These are phyloP conservation scores for Octodon degus DNA, from an alignment of 2,113 vertebrate genomes.

Conservation along the genomic window DNA sequence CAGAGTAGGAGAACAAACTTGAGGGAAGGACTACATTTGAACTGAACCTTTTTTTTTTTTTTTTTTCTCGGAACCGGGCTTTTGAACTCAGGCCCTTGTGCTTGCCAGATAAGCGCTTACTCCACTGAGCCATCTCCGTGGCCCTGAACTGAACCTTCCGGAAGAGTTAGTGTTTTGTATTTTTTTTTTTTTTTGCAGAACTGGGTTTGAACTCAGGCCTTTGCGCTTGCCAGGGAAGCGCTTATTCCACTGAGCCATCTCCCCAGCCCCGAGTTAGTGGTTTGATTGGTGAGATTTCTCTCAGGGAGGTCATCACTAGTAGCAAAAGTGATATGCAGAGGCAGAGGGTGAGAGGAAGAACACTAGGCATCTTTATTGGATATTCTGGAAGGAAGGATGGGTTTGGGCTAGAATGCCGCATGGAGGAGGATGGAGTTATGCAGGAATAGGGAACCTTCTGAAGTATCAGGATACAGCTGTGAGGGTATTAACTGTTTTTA, in stretches of 20 bases:
- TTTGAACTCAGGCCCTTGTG: too few species aligned
- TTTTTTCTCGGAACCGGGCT: too few species aligned
- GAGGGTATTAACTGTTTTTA: not conserved
- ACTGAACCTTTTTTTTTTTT: too few species aligned
- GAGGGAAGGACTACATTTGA: not conserved
- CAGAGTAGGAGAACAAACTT: not conserved
- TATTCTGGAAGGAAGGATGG: slow-evolving; percentile 28
- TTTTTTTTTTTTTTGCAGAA: too few species aligned
- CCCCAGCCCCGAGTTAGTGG: not conserved
- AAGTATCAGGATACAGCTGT: not conserved
- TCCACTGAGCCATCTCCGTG: too few species aligned
- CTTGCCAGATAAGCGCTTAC: too few species aligned
- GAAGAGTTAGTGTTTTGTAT: not conserved
- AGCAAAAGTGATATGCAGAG: slow-evolving; percentile 19
- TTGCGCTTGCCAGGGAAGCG: too few species aligned
- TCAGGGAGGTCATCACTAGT: not conserved
- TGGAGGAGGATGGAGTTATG: not conserved
- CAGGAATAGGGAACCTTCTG: not conserved
- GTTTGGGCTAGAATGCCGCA: not conserved
- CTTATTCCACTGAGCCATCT: too few species aligned
- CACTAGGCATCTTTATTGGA: not conserved
- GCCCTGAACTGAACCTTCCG: too few species aligned
- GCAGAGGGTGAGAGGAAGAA: not conserved
- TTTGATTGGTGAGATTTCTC: not conserved
- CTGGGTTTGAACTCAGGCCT: too few species aligned